phyloP scores from a whole-genome alignment of 2,888 invertebrate species.

The Platycnemis pennipes region DNA sequence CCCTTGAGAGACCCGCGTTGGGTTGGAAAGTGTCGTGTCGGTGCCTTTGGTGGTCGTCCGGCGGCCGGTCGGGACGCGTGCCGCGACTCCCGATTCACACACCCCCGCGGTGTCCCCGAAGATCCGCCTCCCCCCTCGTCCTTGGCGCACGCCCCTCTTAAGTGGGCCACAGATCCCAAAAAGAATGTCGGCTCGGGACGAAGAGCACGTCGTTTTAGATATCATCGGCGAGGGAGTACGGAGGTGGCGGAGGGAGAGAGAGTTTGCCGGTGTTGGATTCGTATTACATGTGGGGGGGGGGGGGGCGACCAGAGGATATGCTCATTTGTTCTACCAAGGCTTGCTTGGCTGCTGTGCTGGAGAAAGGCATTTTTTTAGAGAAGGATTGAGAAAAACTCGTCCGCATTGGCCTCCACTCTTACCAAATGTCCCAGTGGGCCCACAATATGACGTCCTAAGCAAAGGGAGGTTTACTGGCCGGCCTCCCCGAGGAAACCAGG shows the following conservation, averaged over 20 bases:
- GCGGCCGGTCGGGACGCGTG: not conserved
- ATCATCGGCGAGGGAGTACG: not conserved
- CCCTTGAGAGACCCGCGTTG: too few relatives aligned
- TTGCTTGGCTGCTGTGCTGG: too few relatives aligned
- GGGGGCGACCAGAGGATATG: too few relatives aligned
- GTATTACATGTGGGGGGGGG: too few relatives aligned
- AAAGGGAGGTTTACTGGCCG: too few relatives aligned
- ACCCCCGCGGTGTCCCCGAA: not conserved
- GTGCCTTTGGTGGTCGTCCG: not conserved
- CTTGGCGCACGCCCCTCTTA: not conserved
- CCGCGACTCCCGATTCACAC: constrained; percentile 5
- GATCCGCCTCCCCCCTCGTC: not conserved
- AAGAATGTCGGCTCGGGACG: not conserved
- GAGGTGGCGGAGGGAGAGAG: not conserved
- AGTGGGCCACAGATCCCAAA: not conserved
- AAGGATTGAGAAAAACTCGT: too few relatives aligned
- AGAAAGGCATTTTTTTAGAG: too few relatives aligned
- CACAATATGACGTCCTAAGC: too few relatives aligned
- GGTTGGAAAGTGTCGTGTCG: not conserved
- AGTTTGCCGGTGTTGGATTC: not conserved
- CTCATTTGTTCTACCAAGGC: too few relatives aligned
- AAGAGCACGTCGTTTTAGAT: not conserved
- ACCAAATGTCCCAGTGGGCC: too few relatives aligned
- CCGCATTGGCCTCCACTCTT: too few relatives aligned
- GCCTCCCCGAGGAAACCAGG: too few relatives aligned